Conservation (phyloP, 2,888 invertebrate genomes). For the Buathra laborator region DNA sequence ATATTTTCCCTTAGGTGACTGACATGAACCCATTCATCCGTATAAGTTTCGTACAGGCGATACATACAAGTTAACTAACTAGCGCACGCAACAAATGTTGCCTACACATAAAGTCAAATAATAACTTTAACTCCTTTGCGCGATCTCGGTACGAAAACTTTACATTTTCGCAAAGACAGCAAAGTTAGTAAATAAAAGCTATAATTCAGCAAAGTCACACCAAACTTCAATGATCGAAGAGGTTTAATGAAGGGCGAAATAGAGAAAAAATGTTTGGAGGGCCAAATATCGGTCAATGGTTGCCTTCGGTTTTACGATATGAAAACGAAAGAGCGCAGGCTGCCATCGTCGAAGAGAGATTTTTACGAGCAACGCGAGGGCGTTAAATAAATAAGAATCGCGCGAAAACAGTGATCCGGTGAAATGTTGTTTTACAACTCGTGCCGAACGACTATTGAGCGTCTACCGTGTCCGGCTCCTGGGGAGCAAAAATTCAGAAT, state of each 20-base stretch:
- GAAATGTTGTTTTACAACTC: constrained; percentile 37
- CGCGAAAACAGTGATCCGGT: neutral
- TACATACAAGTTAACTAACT: neutral
- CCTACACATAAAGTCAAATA: neutral
- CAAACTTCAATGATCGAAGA: neutral
- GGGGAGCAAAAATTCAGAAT: neutral
- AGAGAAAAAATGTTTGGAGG: neutral
- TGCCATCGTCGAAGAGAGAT: neutral
- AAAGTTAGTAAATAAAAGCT: neutral
- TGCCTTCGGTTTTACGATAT: neutral
- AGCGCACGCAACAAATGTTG: neutral
- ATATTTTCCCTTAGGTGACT: no score
- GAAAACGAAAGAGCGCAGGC: neutral
- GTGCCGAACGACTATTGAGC: neutral
- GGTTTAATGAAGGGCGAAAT: neutral
- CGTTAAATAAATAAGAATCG: constrained; percentile 1
- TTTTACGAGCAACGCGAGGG: constrained; percentile 19
- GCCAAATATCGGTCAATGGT: neutral
- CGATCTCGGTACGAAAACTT: neutral
- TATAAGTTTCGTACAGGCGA: no score
- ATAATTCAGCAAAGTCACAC: neutral
- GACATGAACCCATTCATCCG: no score
- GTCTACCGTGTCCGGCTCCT: neutral
- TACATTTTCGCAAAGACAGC: neutral
- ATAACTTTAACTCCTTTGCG: neutral